Base-by-base conservation (phyloP, 2,888 invertebrate genomes). In the Epistrophe eligans region DNA sequence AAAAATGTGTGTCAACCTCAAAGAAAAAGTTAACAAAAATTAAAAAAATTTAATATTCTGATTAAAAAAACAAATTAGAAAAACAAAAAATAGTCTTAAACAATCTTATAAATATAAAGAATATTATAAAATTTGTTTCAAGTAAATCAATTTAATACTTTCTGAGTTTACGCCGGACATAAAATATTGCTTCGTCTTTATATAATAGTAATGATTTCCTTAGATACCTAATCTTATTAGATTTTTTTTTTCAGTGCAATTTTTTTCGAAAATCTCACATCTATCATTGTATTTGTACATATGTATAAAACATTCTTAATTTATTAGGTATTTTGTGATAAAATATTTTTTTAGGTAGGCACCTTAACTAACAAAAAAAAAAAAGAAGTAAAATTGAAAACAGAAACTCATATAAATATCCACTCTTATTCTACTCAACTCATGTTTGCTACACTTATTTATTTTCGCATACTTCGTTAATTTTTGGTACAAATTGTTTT, bases 401-500 rank as follows among this genome's bases (percentile, higher is more conserved):
- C 43, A 64, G 45, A 64, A 64, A n/a, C 64, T 45, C 32, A 24
- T 24, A 24, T n/a, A n/a, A n/a, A 19, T 48, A 52, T 24, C 45
- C 58, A 43, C 28, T 28, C 15, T 24, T 24, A 24, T 24, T 32
- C n/a, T n/a, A n/a, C n/a, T n/a, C n/a, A n/a, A 32, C 32, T 17
- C 9, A 60, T 35, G 17, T 43, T 57, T 43, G 19, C 15, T 7
- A 52, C 38, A 77, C 50, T 71, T 28, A 64, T 55, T n/a, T 66
- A 64, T 62, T n/a, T 66, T 19, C 35, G 35, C 81, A 70, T 67
- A 67, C 58, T 32, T 67, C 15, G 64, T 79, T 80, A 67, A 77
- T 19, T 60, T 71, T 77, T 66, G 24, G 40, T 50, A 72, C 50
- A 77, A 77, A 72, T 82, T 77, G 35, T 64, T 48, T 66, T 67